Conservation (phyloP, 2,888 invertebrate species). For the Drosophila anomalata region DNA sequence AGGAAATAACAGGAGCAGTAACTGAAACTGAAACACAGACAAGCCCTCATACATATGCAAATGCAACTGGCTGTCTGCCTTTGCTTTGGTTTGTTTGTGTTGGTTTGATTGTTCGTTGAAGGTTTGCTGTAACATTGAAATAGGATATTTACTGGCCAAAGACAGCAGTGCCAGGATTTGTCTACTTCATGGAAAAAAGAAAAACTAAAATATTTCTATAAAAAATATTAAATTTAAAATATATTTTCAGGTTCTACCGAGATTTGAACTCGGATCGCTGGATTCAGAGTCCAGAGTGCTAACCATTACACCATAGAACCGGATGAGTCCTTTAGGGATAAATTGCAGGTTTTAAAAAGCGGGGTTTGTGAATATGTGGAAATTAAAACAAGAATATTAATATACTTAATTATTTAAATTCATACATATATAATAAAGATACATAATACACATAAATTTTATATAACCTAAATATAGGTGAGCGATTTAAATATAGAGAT, state of each 20-base stretch:
- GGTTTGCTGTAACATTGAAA: slow-evolving; percentile 50
- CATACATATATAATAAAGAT: too few species aligned
- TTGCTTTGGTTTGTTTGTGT: slow-evolving; percentile 3
- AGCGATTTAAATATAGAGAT: too few species aligned
- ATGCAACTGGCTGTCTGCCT: slow-evolving; percentile 46
- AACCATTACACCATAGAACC: slow-evolving; percentile 80
- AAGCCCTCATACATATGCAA: slow-evolving; percentile 60
- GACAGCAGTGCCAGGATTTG: neutral
- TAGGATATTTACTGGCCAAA: slow-evolving; percentile 18
- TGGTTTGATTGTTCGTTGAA: slow-evolving; percentile 26
- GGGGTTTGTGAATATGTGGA: too few species aligned
- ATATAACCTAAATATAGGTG: too few species aligned
- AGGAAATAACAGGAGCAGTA: slow-evolving; percentile 41
- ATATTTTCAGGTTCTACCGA: slow-evolving; percentile 82
- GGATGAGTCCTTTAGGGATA: slow-evolving; percentile 10
- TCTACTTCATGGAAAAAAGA: too few species aligned
- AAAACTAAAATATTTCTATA: too few species aligned
- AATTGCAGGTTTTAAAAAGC: neutral
- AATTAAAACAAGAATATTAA: too few species aligned
- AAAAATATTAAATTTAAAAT: neutral
- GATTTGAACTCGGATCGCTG: slow-evolving; percentile 85
- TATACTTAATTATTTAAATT: too few species aligned
- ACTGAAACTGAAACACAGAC: slow-evolving; percentile 42
- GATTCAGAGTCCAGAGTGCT: slow-evolving; percentile 81
- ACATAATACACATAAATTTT: too few species aligned